Evolutionary conservation across 2,797 vertebrate genomes (phyloP), one percentile per base, ranked within the genome.

Genomic region (Masticophis lateralis): DNA sequence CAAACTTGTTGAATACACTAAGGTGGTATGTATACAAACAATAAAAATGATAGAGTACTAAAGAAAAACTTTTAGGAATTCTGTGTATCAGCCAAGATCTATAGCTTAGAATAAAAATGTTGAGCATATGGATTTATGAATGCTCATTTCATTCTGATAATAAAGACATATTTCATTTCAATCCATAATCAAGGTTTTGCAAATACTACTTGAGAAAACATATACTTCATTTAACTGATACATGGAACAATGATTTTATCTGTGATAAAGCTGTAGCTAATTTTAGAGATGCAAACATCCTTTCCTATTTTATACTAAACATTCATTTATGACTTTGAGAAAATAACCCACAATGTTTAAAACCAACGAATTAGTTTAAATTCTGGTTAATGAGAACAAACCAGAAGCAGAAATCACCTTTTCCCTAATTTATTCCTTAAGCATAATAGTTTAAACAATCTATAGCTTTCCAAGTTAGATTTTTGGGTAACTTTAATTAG

Each of bases 61-160:
- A 56, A 53, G 13, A 37, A 91, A 93, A 94, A 28, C 63, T 43
- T 90, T 88, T 63, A 3, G 83, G 11, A 91, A 59, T 7, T 79
- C 74, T 94, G 63, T 91, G 61, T 32, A 32, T 51, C 87, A 94
- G 88, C n/a, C 83, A 94, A 94, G 27, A n/a, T 4, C 4, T 91
- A 66, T 0, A 69, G 89, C 10, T 92, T 61, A 74, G 89, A 94
- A 92, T 83, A 66, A 74, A 6, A 86, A 91, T 20, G 90, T 51
- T 51, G 16, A 5, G 47, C 61, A 87, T 66, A 94, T 92, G 94
- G 89, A 86, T 28, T 92, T 43, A 32, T 90, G 87, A 94, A 94
- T 92, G 9, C 8, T 90, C 55, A 28, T 47, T 90, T 95, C 94
- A 0, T 3, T 55, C 37, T 53, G 90, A 4, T 22, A 86, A 27